A percentile compares a stretch with the other conserved stretches of the same genome.
These are phyloP conservation scores for Polyergus mexicanus DNA, from an alignment of 1,140 invertebrate genomes.

Conservation along the genomic window DNA sequence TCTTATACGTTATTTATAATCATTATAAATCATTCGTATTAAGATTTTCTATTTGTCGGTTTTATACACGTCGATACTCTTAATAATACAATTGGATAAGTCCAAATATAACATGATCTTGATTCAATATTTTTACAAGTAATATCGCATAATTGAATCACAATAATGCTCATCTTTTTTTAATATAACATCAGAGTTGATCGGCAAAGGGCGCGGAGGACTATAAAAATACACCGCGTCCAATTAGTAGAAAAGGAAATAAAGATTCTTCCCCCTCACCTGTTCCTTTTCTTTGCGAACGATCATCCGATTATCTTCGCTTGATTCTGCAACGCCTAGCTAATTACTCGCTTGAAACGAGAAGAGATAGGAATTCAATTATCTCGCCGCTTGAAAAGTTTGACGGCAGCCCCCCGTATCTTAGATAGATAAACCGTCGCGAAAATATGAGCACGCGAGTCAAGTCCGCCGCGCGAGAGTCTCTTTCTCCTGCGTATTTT, in stretches of 20 bases:
- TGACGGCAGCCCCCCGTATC: conserved; percentile 44
- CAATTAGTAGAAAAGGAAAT: conserved; percentile 59
- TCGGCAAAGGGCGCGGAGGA: not conserved
- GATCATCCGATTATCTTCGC: conserved; percentile 54
- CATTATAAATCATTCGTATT: no score
- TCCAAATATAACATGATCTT: conserved; percentile 16
- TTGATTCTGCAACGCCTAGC: conserved; percentile 56
- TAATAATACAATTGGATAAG: not conserved
- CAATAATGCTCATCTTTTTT: conserved; percentile 1
- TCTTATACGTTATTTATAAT: not conserved
- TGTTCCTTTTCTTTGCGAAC: conserved; percentile 24
- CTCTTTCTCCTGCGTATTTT: conserved; percentile 30
- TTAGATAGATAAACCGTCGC: conserved; percentile 17
- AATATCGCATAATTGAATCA: conserved; percentile 39
- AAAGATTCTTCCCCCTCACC: conserved; percentile 26
- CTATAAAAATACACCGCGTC: conserved; percentile 43
- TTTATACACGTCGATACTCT: not conserved
- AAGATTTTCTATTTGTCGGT: not conserved
- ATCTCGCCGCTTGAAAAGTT: conserved; percentile 52
- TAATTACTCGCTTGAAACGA: conserved; percentile 59
- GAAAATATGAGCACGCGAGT: conserved; percentile 47
- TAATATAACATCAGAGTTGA: not conserved
- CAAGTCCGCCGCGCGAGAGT: conserved; percentile 23
- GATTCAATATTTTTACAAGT: conserved; percentile 25
- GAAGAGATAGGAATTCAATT: conserved; percentile 59